Conservation (phyloP, 2,888 invertebrate species). For the Eustalomyia histrio region DNA sequence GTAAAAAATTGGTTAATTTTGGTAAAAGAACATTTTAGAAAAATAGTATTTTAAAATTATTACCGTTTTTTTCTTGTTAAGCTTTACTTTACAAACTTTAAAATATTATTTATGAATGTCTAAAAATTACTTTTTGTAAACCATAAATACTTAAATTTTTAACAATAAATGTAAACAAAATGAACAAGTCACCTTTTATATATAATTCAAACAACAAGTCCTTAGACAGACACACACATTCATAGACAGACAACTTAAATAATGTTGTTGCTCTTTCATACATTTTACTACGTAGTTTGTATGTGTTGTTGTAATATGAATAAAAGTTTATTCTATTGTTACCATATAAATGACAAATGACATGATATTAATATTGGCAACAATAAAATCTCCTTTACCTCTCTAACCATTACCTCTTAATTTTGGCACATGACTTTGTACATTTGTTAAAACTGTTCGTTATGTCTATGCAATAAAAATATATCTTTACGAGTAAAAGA, state of each 20-base stretch:
- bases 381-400: slow-evolving; percentile 52
- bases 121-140: slow-evolving; percentile 20
- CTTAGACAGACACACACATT: neutral
- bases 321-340: slow-evolving; percentile 51
- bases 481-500: slow-evolving; percentile 7
- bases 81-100: too few species aligned
- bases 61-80: too few species aligned
- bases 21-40: too few species aligned
- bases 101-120: neutral
- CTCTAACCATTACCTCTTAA: slow-evolving; percentile 5
- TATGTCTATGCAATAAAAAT: neutral
- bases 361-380: slow-evolving; percentile 68
- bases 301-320: slow-evolving; percentile 11
- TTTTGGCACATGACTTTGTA: neutral
- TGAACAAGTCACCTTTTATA: slow-evolving; percentile 24
- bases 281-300: neutral
- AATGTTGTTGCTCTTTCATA: neutral
- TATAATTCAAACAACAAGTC: neutral
- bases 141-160: slow-evolving; percentile 2
- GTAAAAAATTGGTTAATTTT: too few species aligned
- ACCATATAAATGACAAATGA: slow-evolving; percentile 68
- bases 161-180: slow-evolving; percentile 29
- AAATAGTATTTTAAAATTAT: too few species aligned
- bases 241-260: slow-evolving; percentile 15
- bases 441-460: neutral